Evolutionary conservation across 1,140 invertebrate species (phyloP), one percentile per base, ranked within the genome.

Genomic region (Drosophila pachea): DNA sequence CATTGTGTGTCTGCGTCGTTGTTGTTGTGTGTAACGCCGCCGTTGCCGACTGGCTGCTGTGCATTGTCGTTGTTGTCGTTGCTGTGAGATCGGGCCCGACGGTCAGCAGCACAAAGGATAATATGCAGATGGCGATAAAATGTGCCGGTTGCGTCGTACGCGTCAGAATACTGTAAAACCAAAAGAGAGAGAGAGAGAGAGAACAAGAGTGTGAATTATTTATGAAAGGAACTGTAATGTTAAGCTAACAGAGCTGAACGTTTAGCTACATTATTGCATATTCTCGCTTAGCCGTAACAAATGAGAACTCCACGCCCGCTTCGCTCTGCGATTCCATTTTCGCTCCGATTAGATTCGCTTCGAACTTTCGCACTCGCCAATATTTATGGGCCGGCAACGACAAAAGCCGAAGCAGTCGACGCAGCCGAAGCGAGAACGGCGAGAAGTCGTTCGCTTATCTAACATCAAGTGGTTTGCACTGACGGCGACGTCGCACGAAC

Each of bases 71-170:
- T 87, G 77, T 74, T 71, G 88, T 63, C 79, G 89, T 86, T 84
- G 87, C 89, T 35, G 90, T 84, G 49, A 90, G 90, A 53, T 89
- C 89, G 40, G 92, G 91, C 54, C 92, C 86, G 31, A 93, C 78
- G 14, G 92, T 88, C 50, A 93, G 92, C 63, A 92, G 92, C 6
- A 94, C 91, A 59, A 92, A 91, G 2, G 93, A 83, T 36, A 95
- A 91, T 31, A 94, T 91, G 29, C 92, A 76, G 29, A 94, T 91
- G 74, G 92, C 92, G 47, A 95, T 91, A 31, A 95, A 77, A 88
- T 96, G 95, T 60, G 94, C 93, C 16, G 95, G 95, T 84, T 95
- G 95, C 6, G 94, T 92, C 1, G 94, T 94, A 54, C 90, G 88
- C 43, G 93, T 92, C 9, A 94, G 79, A 52, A 95, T 92, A 82